phyloP scores from a whole-genome alignment of 2,888 invertebrate genomes.

The Portevinia maculata region DNA sequence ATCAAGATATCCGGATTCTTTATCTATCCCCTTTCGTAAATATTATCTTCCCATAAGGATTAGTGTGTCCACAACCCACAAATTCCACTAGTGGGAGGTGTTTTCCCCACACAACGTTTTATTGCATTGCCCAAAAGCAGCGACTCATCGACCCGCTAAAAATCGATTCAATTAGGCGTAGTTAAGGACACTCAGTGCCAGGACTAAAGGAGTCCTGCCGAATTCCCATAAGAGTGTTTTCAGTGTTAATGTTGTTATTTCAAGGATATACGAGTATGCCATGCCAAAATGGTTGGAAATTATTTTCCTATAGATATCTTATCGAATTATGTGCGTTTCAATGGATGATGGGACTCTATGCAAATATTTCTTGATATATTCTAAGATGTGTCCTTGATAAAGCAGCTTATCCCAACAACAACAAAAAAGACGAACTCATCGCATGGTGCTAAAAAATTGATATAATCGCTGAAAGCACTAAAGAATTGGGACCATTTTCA shows the following conservation, averaged over 20 bases:
- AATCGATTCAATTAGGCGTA: constrained; percentile 66
- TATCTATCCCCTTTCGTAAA: constrained; percentile 55
- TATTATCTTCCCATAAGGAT: constrained; percentile 42
- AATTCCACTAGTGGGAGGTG: no score
- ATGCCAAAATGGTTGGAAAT: constrained; percentile 64
- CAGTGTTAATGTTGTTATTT: constrained; percentile 33
- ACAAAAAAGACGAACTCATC: constrained; percentile 5
- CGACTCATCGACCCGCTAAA: constrained; percentile 49
- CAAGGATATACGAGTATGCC: constrained; percentile 33
- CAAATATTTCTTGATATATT: constrained; percentile 22
- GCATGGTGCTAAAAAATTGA: constrained; percentile 51
- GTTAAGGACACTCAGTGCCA: constrained; percentile 58
- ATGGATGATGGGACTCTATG: constrained; percentile 50
- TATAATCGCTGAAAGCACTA: constrained; percentile 67
- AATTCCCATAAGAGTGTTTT: constrained; percentile 37
- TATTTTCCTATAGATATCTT: constrained; percentile 65
- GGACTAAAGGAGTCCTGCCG: constrained; percentile 11
- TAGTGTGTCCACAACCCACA: constrained; percentile 7
- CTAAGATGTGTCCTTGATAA: constrained; percentile 46
- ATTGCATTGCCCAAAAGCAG: constrained; percentile 52
- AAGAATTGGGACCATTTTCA: constrained; percentile 60
- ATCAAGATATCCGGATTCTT: constrained; percentile 55
- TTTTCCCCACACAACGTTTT: constrained; percentile 44
- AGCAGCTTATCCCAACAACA: constrained; percentile 1
- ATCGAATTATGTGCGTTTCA: constrained; percentile 67